Percentiles rank a stretch among this genome's conserved stretches.
phyloP scores from a whole-genome alignment of 1,140 invertebrate species.

The Tetragnatha versicolor region DNA sequence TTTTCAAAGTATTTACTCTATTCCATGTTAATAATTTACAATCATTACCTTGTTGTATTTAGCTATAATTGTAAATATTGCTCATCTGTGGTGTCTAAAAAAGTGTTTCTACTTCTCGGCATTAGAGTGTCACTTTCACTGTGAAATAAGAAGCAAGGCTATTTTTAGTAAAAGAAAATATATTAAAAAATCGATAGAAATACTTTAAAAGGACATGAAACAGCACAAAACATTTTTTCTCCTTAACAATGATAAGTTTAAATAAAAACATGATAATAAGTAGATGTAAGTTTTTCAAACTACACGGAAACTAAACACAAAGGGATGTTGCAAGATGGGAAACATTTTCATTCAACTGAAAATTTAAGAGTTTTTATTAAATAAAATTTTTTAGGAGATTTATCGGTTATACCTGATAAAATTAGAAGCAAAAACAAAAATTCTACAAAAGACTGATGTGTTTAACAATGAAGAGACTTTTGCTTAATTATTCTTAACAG shows the following conservation, averaged over 20 bases:
- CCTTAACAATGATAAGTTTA: constrained; percentile 29
- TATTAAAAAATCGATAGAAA: constrained; percentile 55
- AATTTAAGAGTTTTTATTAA: constrained; percentile 3
- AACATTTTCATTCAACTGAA: neutral
- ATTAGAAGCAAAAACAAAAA: neutral
- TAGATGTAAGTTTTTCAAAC: neutral
- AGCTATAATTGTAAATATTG: too few species aligned
- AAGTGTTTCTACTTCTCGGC: too few species aligned
- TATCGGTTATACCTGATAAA: neutral
- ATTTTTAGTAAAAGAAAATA: constrained; percentile 44
- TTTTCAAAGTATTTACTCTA: too few species aligned
- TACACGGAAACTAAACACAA: neutral
- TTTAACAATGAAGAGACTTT: too few species aligned
- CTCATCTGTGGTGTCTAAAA: too few species aligned
- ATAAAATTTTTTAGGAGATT: neutral
- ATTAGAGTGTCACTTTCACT: too few species aligned
- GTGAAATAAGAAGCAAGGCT: neutral
- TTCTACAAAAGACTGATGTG: neutral
- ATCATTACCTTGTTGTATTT: too few species aligned
- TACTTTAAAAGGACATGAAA: constrained; percentile 52
- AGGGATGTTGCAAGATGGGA: neutral
- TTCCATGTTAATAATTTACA: too few species aligned
- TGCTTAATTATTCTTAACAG: too few species aligned
- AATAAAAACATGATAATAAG: constrained; percentile 41
- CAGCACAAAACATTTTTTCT: constrained; percentile 22